phyloP scores from a whole-genome alignment of 2,888 invertebrate genomes.

The Schizaphis graminum region DNA sequence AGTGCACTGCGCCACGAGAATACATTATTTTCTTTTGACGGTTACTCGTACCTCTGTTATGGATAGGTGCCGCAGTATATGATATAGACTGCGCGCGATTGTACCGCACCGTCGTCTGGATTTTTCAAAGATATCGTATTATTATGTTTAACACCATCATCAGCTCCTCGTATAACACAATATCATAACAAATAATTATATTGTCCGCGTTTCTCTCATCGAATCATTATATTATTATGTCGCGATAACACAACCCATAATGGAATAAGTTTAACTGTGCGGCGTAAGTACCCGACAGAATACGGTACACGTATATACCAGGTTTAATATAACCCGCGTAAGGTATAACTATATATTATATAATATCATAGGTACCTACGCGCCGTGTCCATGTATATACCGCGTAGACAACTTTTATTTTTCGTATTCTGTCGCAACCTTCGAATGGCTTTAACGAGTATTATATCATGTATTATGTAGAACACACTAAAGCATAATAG shows the following conservation, averaged over 20 bases:
- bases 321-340: neutral
- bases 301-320: neutral
- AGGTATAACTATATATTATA: neutral
- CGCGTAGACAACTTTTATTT: neutral
- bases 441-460: conserved; percentile 4
- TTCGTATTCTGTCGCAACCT: neutral
- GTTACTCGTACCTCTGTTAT: neutral
- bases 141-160: neutral
- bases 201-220: neutral
- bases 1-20: neutral
- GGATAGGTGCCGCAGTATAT: neutral
- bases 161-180: neutral
- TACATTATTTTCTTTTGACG: neutral
- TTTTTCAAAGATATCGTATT: neutral
- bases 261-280: neutral
- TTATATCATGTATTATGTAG: neutral
- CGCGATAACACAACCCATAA: neutral
- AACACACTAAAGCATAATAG: neutral
- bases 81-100: neutral
- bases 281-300: neutral
- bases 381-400: neutral
- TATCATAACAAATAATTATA: neutral
- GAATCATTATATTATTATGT: neutral
- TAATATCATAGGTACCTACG: neutral
- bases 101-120: neutral